A percentile compares a stretch with the other conserved stretches of the same genome.
phyloP scores from a whole-genome alignment of 2,888 invertebrate species.

The Lycophotia porphyrea region DNA sequence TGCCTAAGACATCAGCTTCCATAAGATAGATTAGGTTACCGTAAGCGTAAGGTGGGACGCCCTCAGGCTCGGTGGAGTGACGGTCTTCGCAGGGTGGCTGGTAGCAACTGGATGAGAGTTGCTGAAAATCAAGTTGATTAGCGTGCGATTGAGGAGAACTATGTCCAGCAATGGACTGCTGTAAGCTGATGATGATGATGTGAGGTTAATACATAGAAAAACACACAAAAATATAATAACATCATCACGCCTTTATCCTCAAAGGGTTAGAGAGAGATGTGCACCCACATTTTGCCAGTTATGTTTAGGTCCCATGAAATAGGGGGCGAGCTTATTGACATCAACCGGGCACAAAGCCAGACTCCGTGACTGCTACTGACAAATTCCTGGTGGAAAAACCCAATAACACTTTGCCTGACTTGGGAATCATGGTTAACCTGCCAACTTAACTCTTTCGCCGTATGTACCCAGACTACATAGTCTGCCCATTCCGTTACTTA shows the following conservation, averaged over 20 bases:
- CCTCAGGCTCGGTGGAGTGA: too few relatives aligned
- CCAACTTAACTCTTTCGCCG: slow-evolving; percentile 9
- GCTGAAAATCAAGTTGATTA: too few relatives aligned
- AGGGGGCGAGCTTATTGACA: not conserved
- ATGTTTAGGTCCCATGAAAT: not conserved
- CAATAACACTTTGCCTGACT: not conserved
- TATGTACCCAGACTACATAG: slow-evolving; percentile 65
- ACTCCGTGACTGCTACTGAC: not conserved
- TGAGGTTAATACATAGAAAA: not conserved
- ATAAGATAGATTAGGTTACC: too few relatives aligned
- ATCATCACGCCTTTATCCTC: not conserved
- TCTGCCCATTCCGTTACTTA: slow-evolving; percentile 76
- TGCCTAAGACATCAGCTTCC: not conserved
- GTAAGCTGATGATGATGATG: too few relatives aligned
- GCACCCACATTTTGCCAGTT: not conserved
- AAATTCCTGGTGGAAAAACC: not conserved
- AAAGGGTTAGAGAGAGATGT: not conserved
- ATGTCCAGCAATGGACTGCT: too few relatives aligned
- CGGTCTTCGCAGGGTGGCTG: too few relatives aligned
- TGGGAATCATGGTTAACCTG: not conserved
- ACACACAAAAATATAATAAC: not conserved
- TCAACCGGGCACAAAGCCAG: not conserved
- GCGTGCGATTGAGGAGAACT: too few relatives aligned
- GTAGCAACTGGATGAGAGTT: too few relatives aligned
- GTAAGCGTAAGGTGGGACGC: too few relatives aligned